Percentiles rank a stretch among this genome's conserved stretches.
These are phyloP conservation scores for Lasioglossum lativentre DNA, from an alignment of 2,888 invertebrate genomes.

Conservation along the genomic window DNA sequence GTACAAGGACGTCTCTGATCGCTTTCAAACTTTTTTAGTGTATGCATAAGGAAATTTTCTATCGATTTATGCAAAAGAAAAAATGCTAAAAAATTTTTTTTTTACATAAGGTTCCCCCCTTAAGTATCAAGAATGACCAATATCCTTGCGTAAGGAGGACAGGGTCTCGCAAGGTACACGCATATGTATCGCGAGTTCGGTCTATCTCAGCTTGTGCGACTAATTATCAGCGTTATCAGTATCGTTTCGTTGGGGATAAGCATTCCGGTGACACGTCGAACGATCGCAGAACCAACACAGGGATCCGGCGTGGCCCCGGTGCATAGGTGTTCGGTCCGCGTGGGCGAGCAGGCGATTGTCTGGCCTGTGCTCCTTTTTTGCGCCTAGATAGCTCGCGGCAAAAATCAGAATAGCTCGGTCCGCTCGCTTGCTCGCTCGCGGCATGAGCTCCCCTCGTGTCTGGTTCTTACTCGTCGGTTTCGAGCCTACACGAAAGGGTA, in stretches of 20 bases:
- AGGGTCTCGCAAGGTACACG: background rate
- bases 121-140: background rate
- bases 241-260: constrained; percentile 24
- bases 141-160: background rate
- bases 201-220: background rate
- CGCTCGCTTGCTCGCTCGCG: constrained; percentile 35
- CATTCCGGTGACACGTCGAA: constrained; percentile 24
- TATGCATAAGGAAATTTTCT: too few species aligned
- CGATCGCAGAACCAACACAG: constrained; percentile 16
- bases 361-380: constrained; percentile 71
- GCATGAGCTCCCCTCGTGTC: constrained; percentile 28
- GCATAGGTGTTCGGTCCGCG: constrained; percentile 43
- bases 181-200: background rate
- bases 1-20: too few species aligned
- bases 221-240: constrained; percentile 40
- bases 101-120: too few species aligned
- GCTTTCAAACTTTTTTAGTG: too few species aligned
- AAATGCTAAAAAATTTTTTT: too few species aligned
- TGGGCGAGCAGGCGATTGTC: constrained; percentile 70
- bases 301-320: constrained; percentile 27
- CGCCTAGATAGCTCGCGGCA: constrained; percentile 73
- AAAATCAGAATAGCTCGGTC: constrained; percentile 70
- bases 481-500: constrained; percentile 74
- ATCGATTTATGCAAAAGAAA: too few species aligned
- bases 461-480: constrained; percentile 4